Evolutionary conservation across 2,888 invertebrate genomes (phyloP), one percentile per base, ranked within the genome.

Genomic region (Ichneumoninae sp.): DNA sequence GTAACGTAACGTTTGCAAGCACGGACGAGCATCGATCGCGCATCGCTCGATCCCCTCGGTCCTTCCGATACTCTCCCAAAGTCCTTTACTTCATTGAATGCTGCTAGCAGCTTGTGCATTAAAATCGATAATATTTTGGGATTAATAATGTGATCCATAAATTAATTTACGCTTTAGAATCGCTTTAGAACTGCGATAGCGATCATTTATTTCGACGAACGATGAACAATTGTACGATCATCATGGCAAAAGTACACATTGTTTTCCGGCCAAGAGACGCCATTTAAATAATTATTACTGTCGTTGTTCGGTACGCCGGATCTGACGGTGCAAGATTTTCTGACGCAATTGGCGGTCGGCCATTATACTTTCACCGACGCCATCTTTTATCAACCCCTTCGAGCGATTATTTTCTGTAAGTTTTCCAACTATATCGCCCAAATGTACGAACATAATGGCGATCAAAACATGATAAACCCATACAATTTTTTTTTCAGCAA

Each of bases 301-400:
- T 30, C 6, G 44, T 69, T 69, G 19, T 54, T 40, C 47, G 19
- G 36, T 30, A 13, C 47, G 22, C 3, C n/a, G 30, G 40, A 40
- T 68, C 36, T 57, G 44, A 54, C 7, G 44, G 26, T 10, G 13
- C 22, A 68, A 44, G 26, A 47, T 47, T 50, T 65, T 30, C 30
- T 75, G 65, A 75, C 75, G 75, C 50, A 76, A 65, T 66, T 33
- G 52, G 16, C 47, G n/a, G 36, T 22, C 60, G 30, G 60, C 63
- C 63, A 63, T 63, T 63, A 30, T 63, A 30, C 63, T 36, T 63
- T 36, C n/a, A 19, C 36, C 1, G n/a, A 4, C n/a, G 19, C 63
- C 60, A 33, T 63, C 7, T 63, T 36, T 63, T n/a, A 36, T 36
- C 63, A n/a, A 63, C n/a, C 40, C 47, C 60, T 40, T 60, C 36